These are phyloP conservation scores for Monoplex corrugatus DNA, from an alignment of 2,888 invertebrate species.

Conservation along the genomic window DNA sequence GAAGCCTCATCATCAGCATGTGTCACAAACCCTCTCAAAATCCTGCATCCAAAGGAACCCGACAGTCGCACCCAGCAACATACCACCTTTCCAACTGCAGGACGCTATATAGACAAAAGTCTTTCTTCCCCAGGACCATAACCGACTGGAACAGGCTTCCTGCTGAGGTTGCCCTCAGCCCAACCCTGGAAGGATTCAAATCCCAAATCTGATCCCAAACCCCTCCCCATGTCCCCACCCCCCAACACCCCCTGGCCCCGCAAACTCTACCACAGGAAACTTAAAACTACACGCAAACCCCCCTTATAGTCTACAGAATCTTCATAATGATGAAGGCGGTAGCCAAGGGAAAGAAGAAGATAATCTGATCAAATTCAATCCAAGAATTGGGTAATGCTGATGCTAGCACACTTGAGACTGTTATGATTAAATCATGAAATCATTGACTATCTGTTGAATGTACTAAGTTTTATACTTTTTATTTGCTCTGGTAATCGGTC, in stretches of 20 bases:
- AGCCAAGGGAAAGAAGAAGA: too few relatives aligned
- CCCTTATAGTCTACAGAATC: too few relatives aligned
- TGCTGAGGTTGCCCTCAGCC: not conserved
- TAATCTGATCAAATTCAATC: too few relatives aligned
- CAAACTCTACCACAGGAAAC: not conserved
- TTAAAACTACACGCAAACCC: too few relatives aligned
- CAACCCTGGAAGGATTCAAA: not conserved
- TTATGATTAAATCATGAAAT: too few relatives aligned
- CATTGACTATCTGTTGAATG: too few relatives aligned
- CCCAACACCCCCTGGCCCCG: not conserved
- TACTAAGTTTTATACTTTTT: too few relatives aligned
- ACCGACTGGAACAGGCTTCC: not conserved
- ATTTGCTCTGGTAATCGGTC: too few relatives aligned
- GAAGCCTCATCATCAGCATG: too few relatives aligned
- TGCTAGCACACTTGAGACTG: too few relatives aligned
- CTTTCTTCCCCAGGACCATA: not conserved
- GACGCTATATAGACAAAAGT: not conserved
- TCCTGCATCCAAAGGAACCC: not conserved
- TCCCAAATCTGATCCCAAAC: not conserved
- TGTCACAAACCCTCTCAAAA: not conserved
- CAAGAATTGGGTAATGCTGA: too few relatives aligned
- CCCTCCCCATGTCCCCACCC: conserved; percentile 1
- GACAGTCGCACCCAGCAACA: not conserved
- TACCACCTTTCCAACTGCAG: not conserved
- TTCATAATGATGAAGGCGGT: too few relatives aligned